Percentiles rank a stretch among this genome's conserved stretches.
These are phyloP conservation scores for Brachypalpus laphriformis DNA, from an alignment of 2,888 invertebrate genomes.

Conservation along the genomic window DNA sequence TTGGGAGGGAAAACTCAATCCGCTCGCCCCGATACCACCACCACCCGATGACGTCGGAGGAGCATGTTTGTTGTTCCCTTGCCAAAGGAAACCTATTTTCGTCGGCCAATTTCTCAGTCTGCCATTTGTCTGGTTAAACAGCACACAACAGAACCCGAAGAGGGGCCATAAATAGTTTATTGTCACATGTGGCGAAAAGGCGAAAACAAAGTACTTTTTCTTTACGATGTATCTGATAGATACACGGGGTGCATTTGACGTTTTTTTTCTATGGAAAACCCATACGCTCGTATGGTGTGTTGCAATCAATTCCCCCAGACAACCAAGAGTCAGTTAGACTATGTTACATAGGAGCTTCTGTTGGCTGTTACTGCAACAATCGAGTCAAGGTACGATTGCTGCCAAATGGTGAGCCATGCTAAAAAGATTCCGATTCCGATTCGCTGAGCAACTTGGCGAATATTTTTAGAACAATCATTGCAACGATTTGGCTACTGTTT, in stretches of 20 bases:
- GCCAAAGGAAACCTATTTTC: constrained; percentile 55
- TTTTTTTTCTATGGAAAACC: neutral
- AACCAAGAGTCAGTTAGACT: constrained; percentile 46
- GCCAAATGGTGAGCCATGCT: constrained; percentile 58
- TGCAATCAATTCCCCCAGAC: constrained; percentile 65
- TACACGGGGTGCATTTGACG: neutral
- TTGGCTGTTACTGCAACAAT: constrained; percentile 33
- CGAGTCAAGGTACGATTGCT: constrained; percentile 58
- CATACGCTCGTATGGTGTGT: constrained; percentile 9
- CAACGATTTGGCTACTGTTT: constrained; percentile 14
- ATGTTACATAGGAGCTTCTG: neutral
- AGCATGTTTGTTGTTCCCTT: constrained; percentile 22
- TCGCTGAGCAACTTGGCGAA: constrained; percentile 26
- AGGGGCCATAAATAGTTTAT: constrained; percentile 51
- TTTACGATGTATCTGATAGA: neutral
- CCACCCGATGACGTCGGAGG: constrained; percentile 5
- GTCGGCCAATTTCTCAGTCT: constrained; percentile 64
- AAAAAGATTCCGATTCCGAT: constrained; percentile 33
- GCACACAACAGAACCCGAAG: constrained; percentile 2
- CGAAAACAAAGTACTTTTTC: constrained; percentile 5
- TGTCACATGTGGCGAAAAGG: constrained; percentile 60
- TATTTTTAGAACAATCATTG: constrained; percentile 28
- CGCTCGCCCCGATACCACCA: too few species aligned
- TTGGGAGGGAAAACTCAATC: neutral
- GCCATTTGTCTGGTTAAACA: constrained; percentile 68